A percentile compares a stretch with the other conserved stretches of the same genome.
These are phyloP conservation scores for Tetragnatha montana DNA, from an alignment of 2,888 invertebrate genomes.

Conservation along the genomic window DNA sequence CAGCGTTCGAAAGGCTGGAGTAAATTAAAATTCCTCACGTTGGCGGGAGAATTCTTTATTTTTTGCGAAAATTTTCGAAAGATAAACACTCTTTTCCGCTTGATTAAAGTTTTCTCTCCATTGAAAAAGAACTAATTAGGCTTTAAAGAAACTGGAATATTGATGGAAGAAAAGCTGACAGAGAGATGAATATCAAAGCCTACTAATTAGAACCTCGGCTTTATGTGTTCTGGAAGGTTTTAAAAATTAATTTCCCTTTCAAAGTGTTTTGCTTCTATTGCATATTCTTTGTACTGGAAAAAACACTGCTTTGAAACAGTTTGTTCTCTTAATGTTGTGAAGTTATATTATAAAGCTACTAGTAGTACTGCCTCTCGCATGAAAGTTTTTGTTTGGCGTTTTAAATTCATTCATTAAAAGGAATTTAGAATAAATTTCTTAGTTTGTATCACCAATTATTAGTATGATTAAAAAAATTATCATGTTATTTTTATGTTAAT, in stretches of 20 bases:
- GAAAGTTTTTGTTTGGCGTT: no score
- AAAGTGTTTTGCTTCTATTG: background rate
- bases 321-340: no score
- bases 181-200: background rate
- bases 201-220: constrained; percentile 1
- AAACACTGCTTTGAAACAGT: no score
- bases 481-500: no score
- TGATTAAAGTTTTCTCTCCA: constrained; percentile 46
- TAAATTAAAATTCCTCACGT: constrained; percentile 13
- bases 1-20: background rate
- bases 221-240: constrained; percentile 10
- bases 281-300: no score
- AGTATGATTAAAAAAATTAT: no score
- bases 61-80: constrained; percentile 26
- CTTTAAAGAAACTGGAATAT: constrained; percentile 21
- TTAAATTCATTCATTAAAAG: no score
- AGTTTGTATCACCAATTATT: no score
- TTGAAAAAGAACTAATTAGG: constrained; percentile 38
- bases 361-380: no score
- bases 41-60: background rate
- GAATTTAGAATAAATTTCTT: no score
- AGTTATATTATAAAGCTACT: no score
- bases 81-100: constrained; percentile 30
- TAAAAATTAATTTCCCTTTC: constrained; percentile 1
- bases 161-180: background rate